Evolutionary conservation across 2,888 invertebrate genomes (phyloP).

Genomic region (Hypselothyrea guttata): DNA sequence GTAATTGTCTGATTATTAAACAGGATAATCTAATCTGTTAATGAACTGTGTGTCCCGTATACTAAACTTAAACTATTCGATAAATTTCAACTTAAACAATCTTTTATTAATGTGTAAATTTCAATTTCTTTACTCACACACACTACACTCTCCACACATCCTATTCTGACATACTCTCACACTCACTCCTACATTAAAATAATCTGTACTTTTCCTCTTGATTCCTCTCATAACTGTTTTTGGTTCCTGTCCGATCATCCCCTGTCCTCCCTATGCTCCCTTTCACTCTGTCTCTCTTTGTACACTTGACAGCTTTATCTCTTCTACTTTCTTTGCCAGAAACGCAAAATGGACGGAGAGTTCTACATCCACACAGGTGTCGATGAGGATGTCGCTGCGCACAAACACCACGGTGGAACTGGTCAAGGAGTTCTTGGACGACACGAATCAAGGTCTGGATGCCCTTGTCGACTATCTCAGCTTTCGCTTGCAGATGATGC

Average conservation of each 20-base stretch:
- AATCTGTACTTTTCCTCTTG: neutral
- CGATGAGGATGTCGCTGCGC: slow-evolving; percentile 98
- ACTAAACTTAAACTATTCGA: slow-evolving; percentile 7
- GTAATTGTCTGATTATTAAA: slow-evolving; percentile 41
- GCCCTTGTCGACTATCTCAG: slow-evolving; percentile 98
- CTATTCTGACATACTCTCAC: neutral
- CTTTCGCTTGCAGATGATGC: slow-evolving; percentile 96
- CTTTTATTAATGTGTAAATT: slow-evolving; percentile 74
- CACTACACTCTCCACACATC: slow-evolving; percentile 21
- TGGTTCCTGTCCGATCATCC: slow-evolving; percentile 27
- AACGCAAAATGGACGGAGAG: slow-evolving; percentile 97
- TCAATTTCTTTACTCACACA: slow-evolving; percentile 75
- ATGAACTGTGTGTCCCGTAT: no score
- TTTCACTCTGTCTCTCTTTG: slow-evolving; percentile 49
- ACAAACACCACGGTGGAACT: slow-evolving; percentile 99
- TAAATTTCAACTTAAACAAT: slow-evolving; percentile 47
- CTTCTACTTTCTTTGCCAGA: slow-evolving; percentile 88
- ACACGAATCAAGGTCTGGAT: slow-evolving; percentile 97
- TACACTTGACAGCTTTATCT: slow-evolving; percentile 82
- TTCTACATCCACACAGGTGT: slow-evolving; percentile 98
- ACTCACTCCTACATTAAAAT: no score
- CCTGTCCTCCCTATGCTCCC: slow-evolving; percentile 15
- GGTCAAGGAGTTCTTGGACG: slow-evolving; percentile 98
- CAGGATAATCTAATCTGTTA: no score
- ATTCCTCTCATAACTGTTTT: slow-evolving; percentile 12